Evolutionary conservation across 1,140 invertebrate genomes (phyloP).

Genomic region (Cheumatopsyche charites): DNA sequence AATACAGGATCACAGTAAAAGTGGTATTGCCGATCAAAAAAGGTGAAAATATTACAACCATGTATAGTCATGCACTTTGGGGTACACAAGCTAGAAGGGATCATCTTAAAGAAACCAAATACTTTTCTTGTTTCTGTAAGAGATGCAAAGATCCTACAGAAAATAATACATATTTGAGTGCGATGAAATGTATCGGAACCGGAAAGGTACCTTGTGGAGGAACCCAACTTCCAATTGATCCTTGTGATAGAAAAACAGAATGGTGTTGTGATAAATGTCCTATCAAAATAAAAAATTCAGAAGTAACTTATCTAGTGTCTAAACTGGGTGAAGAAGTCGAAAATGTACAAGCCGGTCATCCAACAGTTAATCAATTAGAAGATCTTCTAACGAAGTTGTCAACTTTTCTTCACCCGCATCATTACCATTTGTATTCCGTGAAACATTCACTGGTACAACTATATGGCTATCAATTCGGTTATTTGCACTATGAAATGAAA

Average conservation of each 20-base stretch:
- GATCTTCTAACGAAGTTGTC: conserved; percentile 67
- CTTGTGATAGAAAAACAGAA: conserved; percentile 70
- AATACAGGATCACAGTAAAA: conserved; percentile 68
- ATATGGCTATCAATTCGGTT: conserved; percentile 70
- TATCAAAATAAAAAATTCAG: conserved; percentile 60
- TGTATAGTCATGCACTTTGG: conserved; percentile 86
- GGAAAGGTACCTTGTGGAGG: conserved; percentile 64
- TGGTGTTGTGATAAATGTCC: conserved; percentile 77
- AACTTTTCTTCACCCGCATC: conserved; percentile 76
- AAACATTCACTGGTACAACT: conserved; percentile 82
- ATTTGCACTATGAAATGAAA: conserved; percentile 60
- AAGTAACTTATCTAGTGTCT: conserved; percentile 65
- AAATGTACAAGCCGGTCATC: conserved; percentile 64
- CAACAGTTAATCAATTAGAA: conserved; percentile 66
- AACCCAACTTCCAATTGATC: conserved; percentile 70
- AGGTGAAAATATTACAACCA: conserved; percentile 76
- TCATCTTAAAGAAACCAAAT: conserved; percentile 81
- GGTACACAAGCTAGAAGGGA: conserved; percentile 77
- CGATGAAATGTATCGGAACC: conserved; percentile 71
- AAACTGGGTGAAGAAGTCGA: conserved; percentile 79
- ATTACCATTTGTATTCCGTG: conserved; percentile 79
- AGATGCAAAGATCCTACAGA: conserved; percentile 81
- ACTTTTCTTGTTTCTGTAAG: conserved; percentile 76
- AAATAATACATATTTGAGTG: conserved; percentile 75
- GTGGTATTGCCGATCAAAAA: conserved; percentile 70